phyloP scores from a whole-genome alignment of 2,888 invertebrate genomes.

The Drosophila pseudotalamancana region DNA sequence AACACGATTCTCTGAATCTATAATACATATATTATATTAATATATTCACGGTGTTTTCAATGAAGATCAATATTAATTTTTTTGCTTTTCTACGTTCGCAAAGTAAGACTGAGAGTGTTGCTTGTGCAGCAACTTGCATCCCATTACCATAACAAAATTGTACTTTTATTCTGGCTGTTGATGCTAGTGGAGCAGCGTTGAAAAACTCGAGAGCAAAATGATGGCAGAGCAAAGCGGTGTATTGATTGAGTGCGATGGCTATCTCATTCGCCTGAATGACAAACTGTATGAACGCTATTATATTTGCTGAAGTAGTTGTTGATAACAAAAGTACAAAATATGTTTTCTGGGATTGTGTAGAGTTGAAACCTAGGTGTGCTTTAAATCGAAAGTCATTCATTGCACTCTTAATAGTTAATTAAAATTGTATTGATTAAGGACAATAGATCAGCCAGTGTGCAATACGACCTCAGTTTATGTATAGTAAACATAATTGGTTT shows the following conservation, averaged over 20 bases:
- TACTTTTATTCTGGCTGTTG: not conserved
- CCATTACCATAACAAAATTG: conserved; percentile 15
- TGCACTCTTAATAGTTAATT: not conserved
- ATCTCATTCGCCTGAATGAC: too few species aligned
- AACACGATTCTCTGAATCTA: not conserved
- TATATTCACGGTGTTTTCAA: conserved; percentile 11
- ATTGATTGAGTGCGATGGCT: too few species aligned
- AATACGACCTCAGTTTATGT: not conserved
- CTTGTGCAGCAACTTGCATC: conserved; percentile 7
- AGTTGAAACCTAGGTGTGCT: too few species aligned
- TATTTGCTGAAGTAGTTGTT: too few species aligned
- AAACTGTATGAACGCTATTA: too few species aligned
- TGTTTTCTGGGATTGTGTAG: too few species aligned
- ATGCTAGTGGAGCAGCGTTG: not conserved
- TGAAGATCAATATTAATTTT: conserved; percentile 35
- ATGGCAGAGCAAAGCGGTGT: too few species aligned
- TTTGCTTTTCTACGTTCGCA: conserved; percentile 3
- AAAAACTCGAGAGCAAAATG: too few species aligned
- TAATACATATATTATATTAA: not conserved
- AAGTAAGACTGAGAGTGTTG: conserved; percentile 19
- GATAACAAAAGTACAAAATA: too few species aligned
- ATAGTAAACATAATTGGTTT: not conserved
- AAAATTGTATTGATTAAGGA: not conserved
- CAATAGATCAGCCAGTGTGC: not conserved
- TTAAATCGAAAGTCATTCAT: too few species aligned